Base-by-base conservation (phyloP, 2,888 invertebrate genomes). In the Autographa gamma region DNA sequence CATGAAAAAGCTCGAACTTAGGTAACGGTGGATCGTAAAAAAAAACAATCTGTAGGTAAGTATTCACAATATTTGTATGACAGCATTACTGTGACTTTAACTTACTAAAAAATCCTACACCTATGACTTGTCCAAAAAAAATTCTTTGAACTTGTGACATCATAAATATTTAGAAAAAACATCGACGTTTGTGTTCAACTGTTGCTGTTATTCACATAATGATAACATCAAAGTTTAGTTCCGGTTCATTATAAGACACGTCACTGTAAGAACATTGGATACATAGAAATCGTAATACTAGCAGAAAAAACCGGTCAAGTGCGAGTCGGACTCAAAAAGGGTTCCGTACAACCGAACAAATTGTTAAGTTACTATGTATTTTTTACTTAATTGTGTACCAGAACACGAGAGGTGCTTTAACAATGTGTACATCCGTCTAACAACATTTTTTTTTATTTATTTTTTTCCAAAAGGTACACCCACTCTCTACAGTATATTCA, bases 101-200 rank as follows among this genome's bases (percentile, higher is more conserved):
- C 34, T 8, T 1, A 38, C 16, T 16, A 43, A 43, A 41, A 43
- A 43, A 43, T 0, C 14, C 4, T 43, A 38, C 38, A 38, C 2
- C 34, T 9, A 16, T 43, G 43, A 43, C 16, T 43, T 16, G 16
- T 43, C 43, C 14, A 43, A 43, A 43, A 43, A 43, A 43, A 43
- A 77, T 71, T 19, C 77, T 58, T 34, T 43, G 73, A 76, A 79
- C 80, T 14, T 13, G 54, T 73, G 80, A 80, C 73, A 58, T 73
- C 76, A 79, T 79, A 52, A 61, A 43, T 25, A 56, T 6, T 71
- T 77, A 63, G 63, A 60, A 31, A 67, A 43, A 60, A 67, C 54
- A 58, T 52, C 38, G 19, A 60, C 58, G 60, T 63, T 59, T 66
- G n/a, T 25, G 69, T 19, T 34, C 14, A 64, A 66, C 32, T 64